Conservation (phyloP, 1,140 invertebrate species). For the Mya arenaria region DNA sequence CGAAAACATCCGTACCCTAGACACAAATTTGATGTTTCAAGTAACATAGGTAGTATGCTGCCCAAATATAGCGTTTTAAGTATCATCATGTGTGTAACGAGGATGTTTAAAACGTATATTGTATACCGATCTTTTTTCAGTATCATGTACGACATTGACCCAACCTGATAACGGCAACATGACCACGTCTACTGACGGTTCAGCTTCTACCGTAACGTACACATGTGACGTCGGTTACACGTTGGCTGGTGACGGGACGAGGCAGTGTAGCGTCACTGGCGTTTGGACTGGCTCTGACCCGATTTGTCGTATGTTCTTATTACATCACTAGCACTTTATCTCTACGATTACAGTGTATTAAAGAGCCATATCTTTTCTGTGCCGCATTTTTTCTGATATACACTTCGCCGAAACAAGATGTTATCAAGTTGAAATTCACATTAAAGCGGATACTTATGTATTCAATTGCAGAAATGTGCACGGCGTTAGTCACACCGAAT, state of each 20-base stretch:
- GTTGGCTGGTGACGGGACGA: neutral
- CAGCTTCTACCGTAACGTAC: neutral
- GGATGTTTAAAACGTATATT: too few relatives aligned
- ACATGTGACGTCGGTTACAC: slow-evolving; percentile 44
- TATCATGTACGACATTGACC: neutral
- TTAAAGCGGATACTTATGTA: too few relatives aligned
- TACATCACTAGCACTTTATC: neutral
- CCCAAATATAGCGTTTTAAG: too few relatives aligned
- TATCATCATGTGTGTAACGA: too few relatives aligned
- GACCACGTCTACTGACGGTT: slow-evolving; percentile 7
- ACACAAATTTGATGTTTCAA: too few relatives aligned
- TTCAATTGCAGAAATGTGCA: slow-evolving; percentile 13
- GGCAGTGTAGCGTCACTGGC: neutral
- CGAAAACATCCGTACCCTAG: too few relatives aligned
- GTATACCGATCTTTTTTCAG: neutral
- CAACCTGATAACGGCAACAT: neutral
- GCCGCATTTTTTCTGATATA: too few relatives aligned
- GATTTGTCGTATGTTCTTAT: slow-evolving; percentile 23
- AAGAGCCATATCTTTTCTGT: too few relatives aligned
- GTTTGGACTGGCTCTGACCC: slow-evolving; percentile 37
- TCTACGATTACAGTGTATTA: too few relatives aligned
- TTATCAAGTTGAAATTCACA: too few relatives aligned
- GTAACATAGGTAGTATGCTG: too few relatives aligned
- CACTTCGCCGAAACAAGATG: too few relatives aligned
- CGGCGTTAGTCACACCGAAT: neutral